Percentiles rank a stretch among this genome's conserved stretches.
Conservation (phyloP, 2,888 invertebrate species). For the Netelia inedita region DNA sequence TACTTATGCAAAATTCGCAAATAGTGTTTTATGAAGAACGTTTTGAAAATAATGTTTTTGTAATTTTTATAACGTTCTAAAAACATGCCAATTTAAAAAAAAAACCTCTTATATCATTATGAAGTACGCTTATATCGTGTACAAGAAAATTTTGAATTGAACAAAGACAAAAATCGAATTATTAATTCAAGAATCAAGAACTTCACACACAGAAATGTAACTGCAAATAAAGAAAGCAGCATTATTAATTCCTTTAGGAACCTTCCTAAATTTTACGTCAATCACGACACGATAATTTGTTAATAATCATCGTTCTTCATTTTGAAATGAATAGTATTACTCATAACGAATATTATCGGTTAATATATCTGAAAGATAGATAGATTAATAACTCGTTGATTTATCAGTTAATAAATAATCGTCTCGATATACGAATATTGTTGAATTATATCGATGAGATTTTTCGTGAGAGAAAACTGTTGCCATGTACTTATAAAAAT, state of each 20-base stretch:
- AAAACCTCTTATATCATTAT: too few species aligned
- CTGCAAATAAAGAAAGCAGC: not conserved
- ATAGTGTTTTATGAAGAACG: not conserved
- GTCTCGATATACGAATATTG: not conserved
- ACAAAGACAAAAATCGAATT: not conserved
- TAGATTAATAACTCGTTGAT: not conserved
- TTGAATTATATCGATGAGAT: not conserved
- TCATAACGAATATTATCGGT: not conserved
- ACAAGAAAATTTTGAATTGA: too few species aligned
- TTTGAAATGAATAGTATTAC: not conserved
- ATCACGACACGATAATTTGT: constrained; percentile 26
- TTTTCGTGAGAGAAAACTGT: not conserved
- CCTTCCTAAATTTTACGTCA: constrained; percentile 14
- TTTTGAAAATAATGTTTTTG: not conserved
- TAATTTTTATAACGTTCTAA: not conserved
- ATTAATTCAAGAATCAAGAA: constrained; percentile 50
- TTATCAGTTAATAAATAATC: not conserved
- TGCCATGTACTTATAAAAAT: constrained; percentile 35
- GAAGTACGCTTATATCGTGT: too few species aligned
- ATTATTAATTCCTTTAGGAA: not conserved
- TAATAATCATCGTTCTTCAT: not conserved
- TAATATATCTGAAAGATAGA: not conserved
- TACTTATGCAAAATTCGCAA: not conserved
- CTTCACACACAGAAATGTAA: constrained; percentile 11
- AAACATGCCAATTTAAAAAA: too few species aligned